Base-by-base conservation (phyloP, 1,140 invertebrate genomes). In the Aporrectodea caliginosa region DNA sequence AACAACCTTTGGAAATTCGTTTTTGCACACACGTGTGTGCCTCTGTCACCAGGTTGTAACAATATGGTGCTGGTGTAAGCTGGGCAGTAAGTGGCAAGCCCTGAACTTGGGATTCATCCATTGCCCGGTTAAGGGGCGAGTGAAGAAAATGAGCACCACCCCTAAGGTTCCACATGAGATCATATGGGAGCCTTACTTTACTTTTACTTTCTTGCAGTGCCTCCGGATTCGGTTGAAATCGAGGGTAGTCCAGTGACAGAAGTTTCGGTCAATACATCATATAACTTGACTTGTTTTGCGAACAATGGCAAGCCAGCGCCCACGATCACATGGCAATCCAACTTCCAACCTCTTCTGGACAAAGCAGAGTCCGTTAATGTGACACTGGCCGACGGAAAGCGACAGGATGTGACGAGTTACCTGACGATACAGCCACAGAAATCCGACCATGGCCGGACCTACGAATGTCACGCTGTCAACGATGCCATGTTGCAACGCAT, bases 251-350 rank as follows among this genome's bases (percentile, higher is more conserved):
- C 92, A 83, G 91, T 95, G 82, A 91, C 93, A 70, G 94, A 94
- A 35, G 79, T 86, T 0, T 95, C 93, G 0, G 94, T 96, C 86
- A 95, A 96, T 87, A 91, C 92, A 81, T 93, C 94, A 83, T 93
- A 96, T 73, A 93, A 95, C 86, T 90, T 98, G 84, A 94, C 95
- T 84, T 98, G 96, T 88, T 91, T 94, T 35, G 96, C 95, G 80
- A 89, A 92, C 78, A 94, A 92, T 31, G 95, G 95, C 69, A 97
- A 97, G 87, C 96, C 96, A 27, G 93, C 94, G 0, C 94, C 95
- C 16, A 94, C 95, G 16, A 82, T 87, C 71, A 83, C 83, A n/a
- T 87, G 85, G 85, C 81, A 81, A 31, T 81, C 84, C 35, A 80
- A 84, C 14, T 81, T 75, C 0, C 74, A 80, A 34, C 35, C 74